Evolutionary conservation across 2,888 invertebrate genomes (phyloP), one percentile per base, ranked within the genome.

Genomic region (Lamproptera curius): DNA sequence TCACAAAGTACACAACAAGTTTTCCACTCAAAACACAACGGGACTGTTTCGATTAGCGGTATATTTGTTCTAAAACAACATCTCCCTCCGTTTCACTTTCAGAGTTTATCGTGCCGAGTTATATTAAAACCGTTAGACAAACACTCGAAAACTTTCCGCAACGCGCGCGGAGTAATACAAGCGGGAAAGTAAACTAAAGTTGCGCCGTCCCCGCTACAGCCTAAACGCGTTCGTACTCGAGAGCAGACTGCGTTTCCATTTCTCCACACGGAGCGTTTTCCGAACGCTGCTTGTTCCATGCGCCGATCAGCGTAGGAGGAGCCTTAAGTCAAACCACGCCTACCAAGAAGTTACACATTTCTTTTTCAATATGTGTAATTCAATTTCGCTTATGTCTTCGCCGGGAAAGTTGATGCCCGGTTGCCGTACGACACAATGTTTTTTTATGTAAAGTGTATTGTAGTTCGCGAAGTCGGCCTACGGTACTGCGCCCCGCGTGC

Each of bases 311-410:
- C 59, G 83, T 74, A 82, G 86, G 86, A 80, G 86, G 85, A 82
- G 85, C 76, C 77, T 78, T 77, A 55, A 40, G 57, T 65, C 61
- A 77, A 82, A 79, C 85, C 86, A 84, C 86, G 86, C 86, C 87
- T 82, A 84, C 86, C 74, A 83, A 87, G 87, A 70, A 83, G 84
- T 85, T 85, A 79, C 86, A 87, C 86, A 85, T 86, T 87, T 86
- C 86, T 86, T 86, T 87, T 87, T 87, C 87, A 86, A 87, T 87
- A 87, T 85, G 85, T 87, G 87, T 87, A 86, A 86, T 87, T 87
- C 87, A 86, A 86, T 87, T 87, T 86, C 84, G 85, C 85, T 86
- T 87, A 86, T 86, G 87, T 86, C 87, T 87, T 87, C 83, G 86
- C 86, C 83, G 84, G 85, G 84, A 83, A 86, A 87, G 83, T 86